Evolutionary conservation across 2,797 vertebrate genomes (phyloP), one percentile per base, ranked within the genome.

Genomic region (Sebastes dallii): DNA sequence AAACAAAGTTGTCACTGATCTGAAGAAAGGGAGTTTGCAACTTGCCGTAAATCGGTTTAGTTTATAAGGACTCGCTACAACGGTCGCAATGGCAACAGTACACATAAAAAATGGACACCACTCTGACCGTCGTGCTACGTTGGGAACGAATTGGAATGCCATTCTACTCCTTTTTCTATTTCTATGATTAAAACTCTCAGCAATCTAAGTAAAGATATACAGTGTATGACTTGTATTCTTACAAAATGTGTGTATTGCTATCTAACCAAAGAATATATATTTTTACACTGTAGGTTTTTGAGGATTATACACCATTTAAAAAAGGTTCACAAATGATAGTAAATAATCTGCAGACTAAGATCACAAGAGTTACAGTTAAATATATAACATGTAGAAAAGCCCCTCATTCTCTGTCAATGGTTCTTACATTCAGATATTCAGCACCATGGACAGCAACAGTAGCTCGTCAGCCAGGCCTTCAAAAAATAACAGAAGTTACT

Each of bases 371-470:
- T n/a, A n/a, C n/a, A 27, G 2, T 39, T 16, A 8, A 29, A 78
- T 25, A 39, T 27, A 1, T 11, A 36, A 32, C 14, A 29, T 25
- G 8, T 16, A 11, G 10, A 4, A 65, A 27, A 29, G 13, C 2
- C 16, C 27, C 6, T 4, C 3, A 36, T 56, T 13, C 10, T 39
- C 10, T 70, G 11, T 39, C 36, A 39, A 14, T 14, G 36, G 13
- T 39, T 39, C 36, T 6, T 39, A 0, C 0, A 39, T 39, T 0
- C 36, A 34, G 16, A 27, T 2, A 54, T 66, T 88, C 86, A 90
- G 90, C 79, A 88, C 85, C 88, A 87, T 36, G 88, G 85, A 90
- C 77, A 90, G 86, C 46, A 9, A 34, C 82, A 54, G 8, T 6
- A 29, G 18, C 50, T 39, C 1, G 18, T 13, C 5, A n/a, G 16